phyloP scores from a whole-genome alignment of 2,113 vertebrate genomes.

The Phalacrocorax brasilianus region DNA sequence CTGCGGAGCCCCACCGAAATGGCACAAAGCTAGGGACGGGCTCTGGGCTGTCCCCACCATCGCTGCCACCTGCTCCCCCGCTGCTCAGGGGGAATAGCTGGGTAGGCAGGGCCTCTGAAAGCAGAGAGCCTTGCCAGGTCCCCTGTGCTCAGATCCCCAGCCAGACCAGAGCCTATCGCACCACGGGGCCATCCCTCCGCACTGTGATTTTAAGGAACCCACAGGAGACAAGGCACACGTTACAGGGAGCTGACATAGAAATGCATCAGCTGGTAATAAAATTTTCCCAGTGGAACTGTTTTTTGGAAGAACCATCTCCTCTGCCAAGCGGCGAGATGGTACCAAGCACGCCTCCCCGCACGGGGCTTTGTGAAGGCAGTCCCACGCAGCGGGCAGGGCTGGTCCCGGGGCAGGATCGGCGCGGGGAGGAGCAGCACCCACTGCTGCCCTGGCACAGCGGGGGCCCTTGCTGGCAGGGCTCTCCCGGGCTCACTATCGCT shows the following conservation, averaged over 20 bases:
- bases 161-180: not conserved
- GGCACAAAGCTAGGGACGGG: accelerated
- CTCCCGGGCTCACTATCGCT: not conserved
- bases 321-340: accelerated
- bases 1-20: not conserved
- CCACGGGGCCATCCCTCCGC: accelerated
- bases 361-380: accelerated
- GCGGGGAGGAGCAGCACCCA: not conserved
- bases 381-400: not conserved
- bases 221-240: accelerated
- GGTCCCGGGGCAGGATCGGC: not conserved
- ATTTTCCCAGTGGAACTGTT: not conserved
- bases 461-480: not conserved
- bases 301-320: not conserved
- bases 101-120: not conserved
- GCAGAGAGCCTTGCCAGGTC: not conserved
- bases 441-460: not conserved
- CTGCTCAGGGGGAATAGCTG: not conserved
- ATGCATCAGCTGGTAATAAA: not conserved
- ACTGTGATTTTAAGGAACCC: accelerated
- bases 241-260: accelerated
- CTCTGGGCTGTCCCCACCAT: not conserved
- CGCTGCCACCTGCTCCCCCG: not conserved
- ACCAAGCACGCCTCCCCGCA: accelerated
- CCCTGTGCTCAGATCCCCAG: not conserved